A percentile compares a stretch with the other conserved stretches of the same genome.
These are phyloP conservation scores for Pelvicachromis taeniatus DNA, from an alignment of 2,113 vertebrate genomes.

Conservation along the genomic window DNA sequence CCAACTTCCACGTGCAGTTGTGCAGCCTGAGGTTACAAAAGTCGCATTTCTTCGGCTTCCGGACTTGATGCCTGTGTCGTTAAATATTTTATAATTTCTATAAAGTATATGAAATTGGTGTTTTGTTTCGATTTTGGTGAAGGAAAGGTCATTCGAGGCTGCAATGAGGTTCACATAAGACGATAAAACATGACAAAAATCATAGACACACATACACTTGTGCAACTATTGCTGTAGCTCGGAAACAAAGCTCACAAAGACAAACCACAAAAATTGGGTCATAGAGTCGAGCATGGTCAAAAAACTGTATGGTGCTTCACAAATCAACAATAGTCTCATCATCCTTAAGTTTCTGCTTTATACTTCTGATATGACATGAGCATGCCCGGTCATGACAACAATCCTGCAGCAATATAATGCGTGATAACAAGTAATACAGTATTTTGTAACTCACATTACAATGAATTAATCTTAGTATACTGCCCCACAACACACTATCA, in stretches of 20 bases:
- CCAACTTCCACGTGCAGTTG: neutral
- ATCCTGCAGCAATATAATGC: neutral
- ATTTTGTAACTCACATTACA: no score
- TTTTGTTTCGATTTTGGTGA: neutral
- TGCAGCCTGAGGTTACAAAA: neutral
- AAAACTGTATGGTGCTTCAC: neutral
- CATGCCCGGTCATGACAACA: neutral
- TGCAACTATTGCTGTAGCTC: no score
- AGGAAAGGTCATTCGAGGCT: neutral
- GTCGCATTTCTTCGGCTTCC: neutral
- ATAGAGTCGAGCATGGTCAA: neutral
- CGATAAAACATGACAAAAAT: neutral
- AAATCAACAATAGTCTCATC: neutral
- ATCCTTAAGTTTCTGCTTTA: neutral
- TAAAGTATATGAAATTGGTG: neutral
- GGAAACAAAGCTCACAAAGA: neutral
- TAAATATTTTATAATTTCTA: neutral
- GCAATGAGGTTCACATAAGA: neutral
- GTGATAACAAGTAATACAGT: no score
- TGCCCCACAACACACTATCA: neutral
- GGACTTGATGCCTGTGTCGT: neutral
- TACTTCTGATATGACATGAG: neutral
- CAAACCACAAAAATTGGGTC: neutral
- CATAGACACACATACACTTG: neutral
- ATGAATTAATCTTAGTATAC: neutral